Percentiles rank a stretch among this genome's conserved stretches.
These are phyloP conservation scores for Rotaria socialis DNA, from an alignment of 2,888 invertebrate species.

Conservation along the genomic window DNA sequence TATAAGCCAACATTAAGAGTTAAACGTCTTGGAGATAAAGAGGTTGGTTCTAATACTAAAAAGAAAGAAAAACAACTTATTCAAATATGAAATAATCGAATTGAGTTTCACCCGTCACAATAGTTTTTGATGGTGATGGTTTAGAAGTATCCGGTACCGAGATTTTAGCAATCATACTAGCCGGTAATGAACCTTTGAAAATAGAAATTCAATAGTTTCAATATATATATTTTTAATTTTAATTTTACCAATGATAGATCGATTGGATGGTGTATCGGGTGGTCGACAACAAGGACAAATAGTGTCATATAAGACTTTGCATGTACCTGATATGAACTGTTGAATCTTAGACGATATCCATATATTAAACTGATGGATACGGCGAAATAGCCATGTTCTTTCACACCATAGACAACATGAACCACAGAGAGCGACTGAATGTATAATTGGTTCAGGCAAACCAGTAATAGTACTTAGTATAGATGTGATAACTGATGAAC, in stretches of 20 bases:
- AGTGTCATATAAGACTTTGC: neutral
- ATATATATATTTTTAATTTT: neutral
- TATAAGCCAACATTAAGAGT: neutral
- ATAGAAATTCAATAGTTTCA: neutral
- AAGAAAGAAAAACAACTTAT: neutral
- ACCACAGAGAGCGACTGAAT: neutral
- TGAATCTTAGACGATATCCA: neutral
- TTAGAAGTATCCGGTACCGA: neutral
- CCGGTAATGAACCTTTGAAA: neutral
- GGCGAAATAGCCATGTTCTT: neutral
- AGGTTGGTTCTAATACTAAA: neutral
- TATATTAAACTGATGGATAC: constrained; percentile 17
- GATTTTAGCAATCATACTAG: neutral
- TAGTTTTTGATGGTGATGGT: neutral
- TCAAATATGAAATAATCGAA: neutral
- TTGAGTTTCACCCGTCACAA: neutral
- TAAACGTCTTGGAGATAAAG: neutral
- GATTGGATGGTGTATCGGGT: neutral
- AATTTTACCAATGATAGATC: neutral
- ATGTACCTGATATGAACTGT: neutral
- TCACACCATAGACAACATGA: neutral
- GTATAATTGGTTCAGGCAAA: neutral
- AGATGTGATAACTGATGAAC: neutral
- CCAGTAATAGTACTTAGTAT: neutral
- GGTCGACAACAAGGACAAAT: neutral